A percentile compares a stretch with the other conserved stretches of the same genome.
phyloP scores from a whole-genome alignment of 1,140 invertebrate genomes.

The Polypedilum pembai region DNA sequence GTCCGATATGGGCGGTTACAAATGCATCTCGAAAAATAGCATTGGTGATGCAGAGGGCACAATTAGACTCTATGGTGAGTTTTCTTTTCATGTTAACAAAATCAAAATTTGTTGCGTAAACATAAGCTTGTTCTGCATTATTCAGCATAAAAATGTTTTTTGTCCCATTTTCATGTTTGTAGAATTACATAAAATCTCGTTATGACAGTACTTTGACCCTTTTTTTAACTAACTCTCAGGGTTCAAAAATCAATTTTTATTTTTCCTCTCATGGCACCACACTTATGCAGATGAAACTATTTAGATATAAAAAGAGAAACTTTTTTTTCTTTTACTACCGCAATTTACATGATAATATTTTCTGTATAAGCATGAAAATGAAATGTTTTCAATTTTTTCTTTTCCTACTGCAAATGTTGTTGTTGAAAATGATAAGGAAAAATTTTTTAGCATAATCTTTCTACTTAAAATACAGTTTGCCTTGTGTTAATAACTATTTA shows the following conservation, averaged over 20 bases:
- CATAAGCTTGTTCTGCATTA: background rate
- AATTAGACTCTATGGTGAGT: slow-evolving; percentile 79
- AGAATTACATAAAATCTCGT: background rate
- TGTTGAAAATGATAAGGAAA: too few relatives aligned
- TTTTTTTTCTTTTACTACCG: background rate
- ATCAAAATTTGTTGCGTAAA: background rate
- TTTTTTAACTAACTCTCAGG: slow-evolving; percentile 3
- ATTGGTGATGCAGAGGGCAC: slow-evolving; percentile 81
- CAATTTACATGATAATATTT: slow-evolving; percentile 16
- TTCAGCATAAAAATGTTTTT: slow-evolving; percentile 19
- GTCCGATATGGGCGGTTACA: slow-evolving; percentile 79
- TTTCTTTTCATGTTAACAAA: background rate
- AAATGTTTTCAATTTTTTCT: slow-evolving; percentile 4
- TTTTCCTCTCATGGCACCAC: background rate
- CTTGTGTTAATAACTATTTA: too few relatives aligned
- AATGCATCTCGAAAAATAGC: slow-evolving; percentile 87
- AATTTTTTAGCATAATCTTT: too few relatives aligned
- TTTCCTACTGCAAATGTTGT: background rate
- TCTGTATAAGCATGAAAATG: background rate
- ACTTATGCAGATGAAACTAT: slow-evolving; percentile 20
- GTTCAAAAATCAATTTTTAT: slow-evolving; percentile 20
- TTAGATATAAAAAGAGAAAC: background rate
- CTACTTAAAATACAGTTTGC: too few relatives aligned
- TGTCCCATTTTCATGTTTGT: background rate
- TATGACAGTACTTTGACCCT: slow-evolving; percentile 13